Evolutionary conservation across 2,113 vertebrate genomes (phyloP), one percentile per base, ranked within the genome.

Genomic region (Neogale vison): DNA sequence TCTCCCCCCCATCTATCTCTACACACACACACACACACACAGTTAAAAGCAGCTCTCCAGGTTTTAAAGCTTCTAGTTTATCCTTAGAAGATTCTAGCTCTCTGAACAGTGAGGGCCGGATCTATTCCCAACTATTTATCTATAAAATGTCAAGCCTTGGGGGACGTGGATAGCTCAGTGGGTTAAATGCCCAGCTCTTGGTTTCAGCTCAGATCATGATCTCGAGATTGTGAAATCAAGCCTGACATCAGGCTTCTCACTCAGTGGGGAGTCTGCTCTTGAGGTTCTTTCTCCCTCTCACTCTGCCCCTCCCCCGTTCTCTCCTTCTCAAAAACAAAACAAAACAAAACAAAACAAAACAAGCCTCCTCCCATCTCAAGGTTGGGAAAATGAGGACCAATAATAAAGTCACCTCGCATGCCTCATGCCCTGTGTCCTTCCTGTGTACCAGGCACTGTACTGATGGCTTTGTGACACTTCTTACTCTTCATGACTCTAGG

Each of bases 201-300:
- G 17, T 36, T 69, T 69, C 67, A 21, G 34, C 67, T 69, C 34
- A 69, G 67, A 20, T 21, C 67, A 11, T 36, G 67, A 36, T 69
- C 17, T 69, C 7, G 4, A 18, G 67, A n/a, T 36, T 36, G 67
- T 69, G 67, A 69, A 20, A 69, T 69, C 34, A 17, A 69, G 65
- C 17, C 65, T 17, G 7, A n/a, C 12, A 7, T 69, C 1, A 3
- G 65, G 15, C 7, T n/a, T n/a, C 18, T 1, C 0, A 0, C 34
- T 69, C 18, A 69, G 67, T 8, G 1, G 17, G 18, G n/a, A 69
- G 67, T 69, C 18, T 69, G 34, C 34, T 9, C 34, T 9, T 36
- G 67, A n/a, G 34, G 36, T 69, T 69, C 67, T 69, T 15, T 69
- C 34, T 69, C 67, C 67, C 3, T 69, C 4, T 20, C 67, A 9